Evolutionary conservation across 1,140 invertebrate genomes (phyloP).

Genomic region (Catajapyx aquilonaris): DNA sequence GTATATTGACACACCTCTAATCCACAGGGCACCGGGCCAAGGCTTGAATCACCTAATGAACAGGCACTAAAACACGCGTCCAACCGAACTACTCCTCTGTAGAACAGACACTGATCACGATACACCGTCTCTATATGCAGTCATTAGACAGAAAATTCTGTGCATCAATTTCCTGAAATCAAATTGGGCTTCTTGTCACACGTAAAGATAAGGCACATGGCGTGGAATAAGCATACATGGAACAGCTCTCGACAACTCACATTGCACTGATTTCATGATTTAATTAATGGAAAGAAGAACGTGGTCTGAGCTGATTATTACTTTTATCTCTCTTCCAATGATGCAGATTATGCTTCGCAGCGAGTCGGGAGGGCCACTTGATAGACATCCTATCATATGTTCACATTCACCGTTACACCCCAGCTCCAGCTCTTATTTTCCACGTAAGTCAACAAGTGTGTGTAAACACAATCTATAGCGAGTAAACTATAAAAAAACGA

Average conservation of each 20-base stretch:
- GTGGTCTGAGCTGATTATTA: background rate
- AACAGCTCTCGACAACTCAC: background rate
- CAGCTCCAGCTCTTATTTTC: conserved; percentile 87
- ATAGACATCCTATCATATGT: conserved; percentile 84
- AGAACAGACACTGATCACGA: too few species aligned
- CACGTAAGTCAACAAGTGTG: too few species aligned
- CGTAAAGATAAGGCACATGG: background rate
- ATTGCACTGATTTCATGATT: background rate
- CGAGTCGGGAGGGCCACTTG: conserved; percentile 81
- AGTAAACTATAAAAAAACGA: background rate
- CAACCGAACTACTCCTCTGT: too few species aligned
- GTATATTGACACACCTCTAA: too few species aligned
- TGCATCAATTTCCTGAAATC: background rate
- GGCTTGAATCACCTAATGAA: too few species aligned
- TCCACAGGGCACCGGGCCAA: too few species aligned
- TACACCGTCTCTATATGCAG: too few species aligned
- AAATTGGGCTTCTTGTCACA: background rate
- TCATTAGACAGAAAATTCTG: too few species aligned
- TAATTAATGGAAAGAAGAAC: too few species aligned
- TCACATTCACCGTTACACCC: conserved; percentile 72
- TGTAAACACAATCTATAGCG: background rate
- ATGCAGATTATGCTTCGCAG: conserved; percentile 72
- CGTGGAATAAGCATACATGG: background rate
- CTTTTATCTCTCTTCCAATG: conserved; percentile 4
- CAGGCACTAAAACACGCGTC: too few species aligned